Percentiles rank a stretch among this genome's conserved stretches.
These are phyloP conservation scores for Cydia pomonella DNA, from an alignment of 1,140 invertebrate genomes.

Conservation along the genomic window DNA sequence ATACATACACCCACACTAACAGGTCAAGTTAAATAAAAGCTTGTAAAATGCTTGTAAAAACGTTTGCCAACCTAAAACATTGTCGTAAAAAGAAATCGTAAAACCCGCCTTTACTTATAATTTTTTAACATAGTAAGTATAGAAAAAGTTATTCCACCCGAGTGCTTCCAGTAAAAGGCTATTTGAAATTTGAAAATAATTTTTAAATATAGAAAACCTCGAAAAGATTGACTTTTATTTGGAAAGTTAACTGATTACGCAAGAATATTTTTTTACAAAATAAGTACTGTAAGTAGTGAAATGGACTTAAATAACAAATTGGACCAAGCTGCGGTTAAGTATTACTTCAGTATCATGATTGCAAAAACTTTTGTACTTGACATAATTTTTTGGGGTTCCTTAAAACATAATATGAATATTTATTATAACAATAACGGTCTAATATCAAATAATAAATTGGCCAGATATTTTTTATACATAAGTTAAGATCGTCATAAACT, in stretches of 20 bases:
- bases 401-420: not conserved
- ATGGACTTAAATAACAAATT: constrained; percentile 20
- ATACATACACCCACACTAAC: no score
- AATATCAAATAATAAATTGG: no score
- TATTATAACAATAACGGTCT: not conserved
- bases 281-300: not conserved
- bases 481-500: no score
- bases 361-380: not conserved
- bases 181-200: constrained; percentile 15
- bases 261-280: constrained; percentile 1
- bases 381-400: not conserved
- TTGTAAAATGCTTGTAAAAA: no score
- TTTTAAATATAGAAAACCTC: constrained; percentile 1
- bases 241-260: not conserved
- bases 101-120: not conserved
- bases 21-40: no score
- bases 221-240: not conserved
- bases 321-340: not conserved
- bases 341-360: not conserved
- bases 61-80: not conserved
- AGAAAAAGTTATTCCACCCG: not conserved
- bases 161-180: not conserved
- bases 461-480: no score
- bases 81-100: constrained; percentile 2
- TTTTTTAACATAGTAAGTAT: not conserved